These are phyloP conservation scores for Myotis daubentonii DNA, from an alignment of 2,797 vertebrate genomes.

Conservation along the genomic window DNA sequence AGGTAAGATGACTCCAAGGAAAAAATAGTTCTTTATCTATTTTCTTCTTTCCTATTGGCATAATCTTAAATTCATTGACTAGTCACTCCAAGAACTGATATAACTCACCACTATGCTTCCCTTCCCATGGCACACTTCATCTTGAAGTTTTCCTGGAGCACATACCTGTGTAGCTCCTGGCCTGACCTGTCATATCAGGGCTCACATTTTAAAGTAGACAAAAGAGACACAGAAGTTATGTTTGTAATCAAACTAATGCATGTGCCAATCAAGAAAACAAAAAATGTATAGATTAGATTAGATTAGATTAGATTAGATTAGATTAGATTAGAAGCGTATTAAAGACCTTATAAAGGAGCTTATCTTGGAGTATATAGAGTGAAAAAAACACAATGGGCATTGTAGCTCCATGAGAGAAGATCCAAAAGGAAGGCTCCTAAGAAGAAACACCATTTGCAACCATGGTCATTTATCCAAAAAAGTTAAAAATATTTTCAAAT, in stretches of 20 bases:
- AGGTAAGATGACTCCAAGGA: background rate
- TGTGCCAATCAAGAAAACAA: background rate
- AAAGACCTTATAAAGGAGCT: background rate
- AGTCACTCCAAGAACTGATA: background rate
- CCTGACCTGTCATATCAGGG: background rate
- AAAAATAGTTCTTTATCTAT: background rate
- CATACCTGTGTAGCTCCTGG: background rate
- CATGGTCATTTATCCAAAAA: background rate
- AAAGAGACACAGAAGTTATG: background rate
- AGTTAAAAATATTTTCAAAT: background rate
- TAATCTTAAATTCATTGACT: background rate
- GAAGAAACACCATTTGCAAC: background rate
- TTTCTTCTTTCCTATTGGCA: background rate
- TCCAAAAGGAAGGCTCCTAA: background rate
- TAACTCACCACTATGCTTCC: background rate
- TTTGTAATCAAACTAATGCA: background rate
- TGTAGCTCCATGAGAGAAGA: background rate
- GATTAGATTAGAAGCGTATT: background rate
- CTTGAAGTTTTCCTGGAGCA: background rate
- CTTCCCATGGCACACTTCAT: background rate
- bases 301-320: background rate
- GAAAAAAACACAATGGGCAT: background rate
- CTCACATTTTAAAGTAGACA: background rate
- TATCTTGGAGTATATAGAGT: background rate
- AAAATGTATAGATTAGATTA: background rate